Conservation (phyloP, 2,797 vertebrate species). For the Oryzias dopingdopingensis region DNA sequence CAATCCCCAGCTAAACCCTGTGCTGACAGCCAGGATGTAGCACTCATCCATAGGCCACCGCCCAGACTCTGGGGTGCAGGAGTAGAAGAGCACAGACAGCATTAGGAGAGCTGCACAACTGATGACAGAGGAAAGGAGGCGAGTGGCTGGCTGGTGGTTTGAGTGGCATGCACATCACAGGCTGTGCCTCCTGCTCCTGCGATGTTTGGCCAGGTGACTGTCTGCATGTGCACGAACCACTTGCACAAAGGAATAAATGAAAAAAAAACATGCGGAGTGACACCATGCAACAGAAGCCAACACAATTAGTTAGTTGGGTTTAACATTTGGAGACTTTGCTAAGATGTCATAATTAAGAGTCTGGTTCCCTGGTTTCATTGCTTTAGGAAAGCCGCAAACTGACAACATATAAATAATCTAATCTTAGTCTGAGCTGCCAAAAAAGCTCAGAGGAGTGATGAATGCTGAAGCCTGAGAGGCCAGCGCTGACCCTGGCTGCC, state of each 20-base stretch:
- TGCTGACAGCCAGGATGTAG: constrained; percentile 79
- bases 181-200: constrained; percentile 1
- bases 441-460: constrained; percentile 51
- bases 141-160: constrained; percentile 51
- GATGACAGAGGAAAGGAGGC: constrained; percentile 49
- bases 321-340: not conserved
- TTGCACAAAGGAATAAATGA: constrained; percentile 40
- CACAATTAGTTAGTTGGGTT: constrained; percentile 22
- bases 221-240: not conserved
- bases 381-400: constrained; percentile 27
- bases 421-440: constrained; percentile 22
- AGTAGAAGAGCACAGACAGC: constrained; percentile 61
- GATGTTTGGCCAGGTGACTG: constrained; percentile 52
- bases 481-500: constrained; percentile 61
- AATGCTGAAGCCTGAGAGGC: constrained; percentile 59
- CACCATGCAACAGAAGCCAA: constrained; percentile 37
- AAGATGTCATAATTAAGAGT: constrained; percentile 29
- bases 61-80: constrained; percentile 66
- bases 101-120: constrained; percentile 48
- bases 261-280: constrained; percentile 38
- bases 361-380: constrained; percentile 26
- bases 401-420: constrained; percentile 51
- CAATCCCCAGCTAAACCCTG: constrained; percentile 73
- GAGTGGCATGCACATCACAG: constrained; percentile 60
- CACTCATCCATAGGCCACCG: constrained; percentile 77